A percentile compares a stretch with the other conserved stretches of the same genome.
phyloP scores from a whole-genome alignment of 2,888 invertebrate genomes.

The Slavum lentiscoides region DNA sequence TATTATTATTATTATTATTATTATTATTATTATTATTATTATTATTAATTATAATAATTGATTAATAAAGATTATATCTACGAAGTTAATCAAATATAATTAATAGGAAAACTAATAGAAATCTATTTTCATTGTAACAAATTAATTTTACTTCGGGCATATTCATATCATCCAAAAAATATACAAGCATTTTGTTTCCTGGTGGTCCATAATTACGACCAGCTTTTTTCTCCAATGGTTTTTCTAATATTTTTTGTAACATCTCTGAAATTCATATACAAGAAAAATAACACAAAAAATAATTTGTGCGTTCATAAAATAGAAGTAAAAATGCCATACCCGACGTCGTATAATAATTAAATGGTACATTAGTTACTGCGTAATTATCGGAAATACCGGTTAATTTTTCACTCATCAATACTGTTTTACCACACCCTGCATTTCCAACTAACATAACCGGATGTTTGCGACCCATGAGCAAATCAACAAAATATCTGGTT shows the following conservation, averaged over 20 bases:
- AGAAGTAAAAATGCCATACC: constrained; percentile 58
- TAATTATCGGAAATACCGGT: constrained; percentile 78
- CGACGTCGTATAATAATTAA: constrained; percentile 94
- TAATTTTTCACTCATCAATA: constrained; percentile 67
- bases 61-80: too few species aligned
- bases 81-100: too few species aligned
- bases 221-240: constrained; percentile 94
- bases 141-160: constrained; percentile 79
- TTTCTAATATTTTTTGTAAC: constrained; percentile 90
- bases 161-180: constrained; percentile 96
- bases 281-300: too few species aligned
- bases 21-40: too few species aligned
- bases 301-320: background rate
- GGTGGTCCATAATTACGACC: constrained; percentile 94
- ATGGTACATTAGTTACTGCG: constrained; percentile 87
- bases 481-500: constrained; percentile 83
- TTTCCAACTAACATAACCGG: constrained; percentile 94
- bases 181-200: constrained; percentile 88
- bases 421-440: constrained; percentile 93
- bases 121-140: too few species aligned
- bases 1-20: too few species aligned
- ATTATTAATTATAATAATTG: too few species aligned
- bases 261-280: constrained; percentile 64
- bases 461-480: constrained; percentile 83
- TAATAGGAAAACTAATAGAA: too few species aligned